phyloP scores from a whole-genome alignment of 2,113 vertebrate species.

The Ctenomys sociabilis region DNA sequence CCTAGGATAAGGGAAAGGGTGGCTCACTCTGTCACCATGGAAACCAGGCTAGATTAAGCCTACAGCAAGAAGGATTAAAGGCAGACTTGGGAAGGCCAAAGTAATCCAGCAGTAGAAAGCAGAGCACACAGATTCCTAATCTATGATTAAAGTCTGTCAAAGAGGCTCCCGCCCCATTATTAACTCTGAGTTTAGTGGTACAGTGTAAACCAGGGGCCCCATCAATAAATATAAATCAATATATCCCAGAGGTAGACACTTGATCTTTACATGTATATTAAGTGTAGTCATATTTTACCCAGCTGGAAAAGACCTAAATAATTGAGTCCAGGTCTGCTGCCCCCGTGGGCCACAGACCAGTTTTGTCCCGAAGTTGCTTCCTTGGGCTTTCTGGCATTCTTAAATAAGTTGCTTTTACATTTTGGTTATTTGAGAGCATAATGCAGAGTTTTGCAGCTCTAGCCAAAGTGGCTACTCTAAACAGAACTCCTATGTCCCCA shows the following conservation, averaged over 20 bases:
- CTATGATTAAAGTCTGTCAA: slow-evolving; percentile 51
- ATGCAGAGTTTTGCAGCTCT: background rate
- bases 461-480: rapidly evolving
- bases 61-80: slow-evolving; percentile 60
- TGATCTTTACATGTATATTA: slow-evolving; percentile 1
- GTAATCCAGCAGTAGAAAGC: background rate
- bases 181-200: background rate
- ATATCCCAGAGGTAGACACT: slow-evolving; percentile 14
- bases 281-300: background rate
- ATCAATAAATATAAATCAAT: slow-evolving; percentile 59
- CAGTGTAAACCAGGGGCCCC: slow-evolving; percentile 1
- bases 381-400: background rate
- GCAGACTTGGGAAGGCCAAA: background rate
- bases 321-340: background rate
- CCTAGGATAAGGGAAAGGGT: background rate
- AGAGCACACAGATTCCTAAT: background rate
- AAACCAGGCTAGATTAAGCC: slow-evolving; percentile 14
- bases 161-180: background rate
- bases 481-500: background rate
- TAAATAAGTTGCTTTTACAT: background rate
- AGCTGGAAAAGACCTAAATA: background rate
- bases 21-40: slow-evolving; percentile 41
- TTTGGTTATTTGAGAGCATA: background rate
- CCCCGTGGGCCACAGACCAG: background rate
- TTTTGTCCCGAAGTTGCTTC: rapidly evolving